Conservation (phyloP, 2,797 vertebrate species). For the Bovichtus variegatus region DNA sequence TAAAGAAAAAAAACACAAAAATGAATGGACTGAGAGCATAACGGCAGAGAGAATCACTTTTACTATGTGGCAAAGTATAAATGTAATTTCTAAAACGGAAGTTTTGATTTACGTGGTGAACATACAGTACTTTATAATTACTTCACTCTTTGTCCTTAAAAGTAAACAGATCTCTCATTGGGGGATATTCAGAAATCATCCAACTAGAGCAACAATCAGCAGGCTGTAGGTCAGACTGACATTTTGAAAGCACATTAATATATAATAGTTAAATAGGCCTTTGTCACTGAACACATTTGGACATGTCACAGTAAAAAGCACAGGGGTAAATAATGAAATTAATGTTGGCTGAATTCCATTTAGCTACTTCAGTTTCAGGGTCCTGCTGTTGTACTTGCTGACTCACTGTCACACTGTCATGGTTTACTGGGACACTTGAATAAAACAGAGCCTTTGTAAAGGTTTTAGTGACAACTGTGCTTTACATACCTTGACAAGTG, state of each 20-base stretch:
- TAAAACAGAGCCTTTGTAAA: neutral
- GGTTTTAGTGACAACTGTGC: slow-evolving; percentile 9
- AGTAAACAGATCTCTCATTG: slow-evolving; percentile 6
- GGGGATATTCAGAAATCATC: neutral
- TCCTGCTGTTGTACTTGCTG: neutral
- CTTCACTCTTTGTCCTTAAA: slow-evolving; percentile 1
- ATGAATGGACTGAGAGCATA: neutral
- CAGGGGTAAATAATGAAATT: slow-evolving; percentile 3
- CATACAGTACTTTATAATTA: neutral
- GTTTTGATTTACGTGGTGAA: slow-evolving; percentile 9
- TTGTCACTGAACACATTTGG: neutral
- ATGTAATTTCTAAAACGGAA: slow-evolving; percentile 5
- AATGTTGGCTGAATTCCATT: neutral
- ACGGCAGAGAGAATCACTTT: neutral
- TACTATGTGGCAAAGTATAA: neutral
- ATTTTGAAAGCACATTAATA: slow-evolving; percentile 10
- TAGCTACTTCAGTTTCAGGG: neutral
- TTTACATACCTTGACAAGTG: slow-evolving; percentile 18
- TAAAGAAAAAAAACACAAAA: neutral
- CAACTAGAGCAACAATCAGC: neutral
- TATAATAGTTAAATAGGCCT: neutral
- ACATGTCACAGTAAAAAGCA: neutral
- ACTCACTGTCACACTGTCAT: neutral
- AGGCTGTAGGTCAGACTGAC: slow-evolving; percentile 14
- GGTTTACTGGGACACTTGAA: neutral